These are phyloP conservation scores for Crypturellus tataupa DNA, from an alignment of 2,797 vertebrate species.

Conservation along the genomic window DNA sequence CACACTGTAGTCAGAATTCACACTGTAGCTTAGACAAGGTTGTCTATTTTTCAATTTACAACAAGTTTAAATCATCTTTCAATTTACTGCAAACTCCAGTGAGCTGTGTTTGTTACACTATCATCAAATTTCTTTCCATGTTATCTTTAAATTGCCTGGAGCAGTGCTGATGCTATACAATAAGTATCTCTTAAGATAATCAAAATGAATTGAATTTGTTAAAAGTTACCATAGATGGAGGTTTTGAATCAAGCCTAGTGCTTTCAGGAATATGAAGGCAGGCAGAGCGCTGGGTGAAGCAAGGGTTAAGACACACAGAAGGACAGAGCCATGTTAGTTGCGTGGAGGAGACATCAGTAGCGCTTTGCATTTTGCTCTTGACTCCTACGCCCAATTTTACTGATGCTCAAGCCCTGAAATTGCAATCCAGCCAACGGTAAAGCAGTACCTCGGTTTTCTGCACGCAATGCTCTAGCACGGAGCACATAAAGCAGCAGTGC, in stretches of 20 bases:
- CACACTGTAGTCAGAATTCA: background rate
- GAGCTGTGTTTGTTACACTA: accelerated
- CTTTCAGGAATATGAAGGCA: background rate
- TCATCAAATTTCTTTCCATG: background rate
- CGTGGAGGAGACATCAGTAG: background rate
- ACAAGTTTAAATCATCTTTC: background rate
- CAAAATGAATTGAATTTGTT: background rate
- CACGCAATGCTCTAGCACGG: background rate
- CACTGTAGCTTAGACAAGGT: background rate
- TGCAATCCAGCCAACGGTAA: background rate
- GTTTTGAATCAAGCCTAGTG: background rate
- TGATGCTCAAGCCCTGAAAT: background rate
- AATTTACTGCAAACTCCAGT: background rate
- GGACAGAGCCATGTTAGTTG: background rate
- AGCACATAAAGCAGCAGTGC: background rate
- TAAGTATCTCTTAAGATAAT: background rate
- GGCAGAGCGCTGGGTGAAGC: background rate
- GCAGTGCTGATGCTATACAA: background rate
- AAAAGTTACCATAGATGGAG: background rate
- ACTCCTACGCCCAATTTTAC: background rate
- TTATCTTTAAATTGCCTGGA: background rate
- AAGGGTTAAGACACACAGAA: background rate
- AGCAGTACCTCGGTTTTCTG: background rate
- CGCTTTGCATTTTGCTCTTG: background rate
- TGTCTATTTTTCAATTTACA: background rate